phyloP scores from a whole-genome alignment of 2,113 vertebrate genomes.

The Syngnathus floridae region DNA sequence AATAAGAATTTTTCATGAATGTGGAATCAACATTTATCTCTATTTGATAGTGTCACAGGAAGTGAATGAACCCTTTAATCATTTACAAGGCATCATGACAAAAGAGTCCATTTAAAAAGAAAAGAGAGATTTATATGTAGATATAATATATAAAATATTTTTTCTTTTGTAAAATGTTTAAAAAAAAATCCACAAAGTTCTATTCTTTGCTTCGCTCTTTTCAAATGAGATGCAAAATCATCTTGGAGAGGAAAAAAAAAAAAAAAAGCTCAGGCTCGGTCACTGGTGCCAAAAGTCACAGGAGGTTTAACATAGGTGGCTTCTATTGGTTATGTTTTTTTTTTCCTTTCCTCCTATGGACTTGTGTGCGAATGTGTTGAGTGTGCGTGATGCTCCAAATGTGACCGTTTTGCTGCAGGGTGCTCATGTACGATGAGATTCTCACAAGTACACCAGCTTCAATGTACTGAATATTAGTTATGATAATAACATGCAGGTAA shows the following conservation, averaged over 20 bases:
- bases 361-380: constrained; percentile 18
- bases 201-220: background rate
- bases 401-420: constrained; percentile 26
- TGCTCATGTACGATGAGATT: constrained; percentile 12
- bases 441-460: constrained; percentile 50
- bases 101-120: constrained; percentile 5
- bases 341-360: constrained; percentile 6
- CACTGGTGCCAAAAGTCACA: constrained; percentile 56
- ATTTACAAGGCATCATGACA: constrained; percentile 9
- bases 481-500: constrained; percentile 4
- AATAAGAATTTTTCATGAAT: too few relatives aligned
- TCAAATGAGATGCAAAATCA: background rate
- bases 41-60: background rate
- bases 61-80: constrained; percentile 24
- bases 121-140: background rate
- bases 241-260: background rate
- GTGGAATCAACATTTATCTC: too few relatives aligned
- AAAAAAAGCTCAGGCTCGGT: constrained; percentile 42
- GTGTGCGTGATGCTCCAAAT: constrained; percentile 3
- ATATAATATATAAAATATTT: constrained; percentile 1
- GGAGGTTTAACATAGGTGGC: background rate
- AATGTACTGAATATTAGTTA: constrained; percentile 20
- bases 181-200: background rate
- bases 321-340: constrained; percentile 4
- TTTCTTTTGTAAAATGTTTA: constrained; percentile 9